Conservation (phyloP, 1,140 invertebrate species). For the Globodera ellingtonae region DNA sequence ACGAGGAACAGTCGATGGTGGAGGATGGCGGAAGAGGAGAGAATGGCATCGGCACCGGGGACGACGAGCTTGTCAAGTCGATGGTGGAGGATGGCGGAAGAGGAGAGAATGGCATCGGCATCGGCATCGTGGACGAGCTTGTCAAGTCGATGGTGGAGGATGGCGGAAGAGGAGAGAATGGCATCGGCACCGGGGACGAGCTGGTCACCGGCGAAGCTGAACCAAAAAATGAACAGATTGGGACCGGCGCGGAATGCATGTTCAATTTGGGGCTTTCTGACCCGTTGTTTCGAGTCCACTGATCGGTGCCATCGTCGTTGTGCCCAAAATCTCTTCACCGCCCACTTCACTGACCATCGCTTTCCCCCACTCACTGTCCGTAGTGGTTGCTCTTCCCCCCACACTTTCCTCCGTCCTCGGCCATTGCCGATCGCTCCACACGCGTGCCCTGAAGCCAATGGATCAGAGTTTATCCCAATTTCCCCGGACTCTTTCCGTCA, state of each 20-base stretch:
- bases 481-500: no score
- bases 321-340: not conserved
- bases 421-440: slow-evolving; percentile 30
- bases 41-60: not conserved
- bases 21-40: not conserved
- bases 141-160: not conserved
- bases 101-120: not conserved
- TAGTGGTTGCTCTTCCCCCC: not conserved
- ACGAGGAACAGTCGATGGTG: slow-evolving; percentile 46
- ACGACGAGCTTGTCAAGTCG: not conserved
- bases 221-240: no score
- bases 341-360: not conserved
- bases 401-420: slow-evolving; percentile 1
- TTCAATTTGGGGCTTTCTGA: not conserved
- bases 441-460: slow-evolving; percentile 22
- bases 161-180: not conserved
- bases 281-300: not conserved
- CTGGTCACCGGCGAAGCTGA: no score
- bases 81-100: not conserved
- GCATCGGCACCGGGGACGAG: no score
- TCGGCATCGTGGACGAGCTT: not conserved
- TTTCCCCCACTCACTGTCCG: not conserved
- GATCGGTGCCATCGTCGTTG: not conserved
- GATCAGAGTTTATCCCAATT: no score
- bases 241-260: not conserved